Base-by-base conservation (phyloP, 1,140 invertebrate species). In the Eufriesea mexicana region DNA sequence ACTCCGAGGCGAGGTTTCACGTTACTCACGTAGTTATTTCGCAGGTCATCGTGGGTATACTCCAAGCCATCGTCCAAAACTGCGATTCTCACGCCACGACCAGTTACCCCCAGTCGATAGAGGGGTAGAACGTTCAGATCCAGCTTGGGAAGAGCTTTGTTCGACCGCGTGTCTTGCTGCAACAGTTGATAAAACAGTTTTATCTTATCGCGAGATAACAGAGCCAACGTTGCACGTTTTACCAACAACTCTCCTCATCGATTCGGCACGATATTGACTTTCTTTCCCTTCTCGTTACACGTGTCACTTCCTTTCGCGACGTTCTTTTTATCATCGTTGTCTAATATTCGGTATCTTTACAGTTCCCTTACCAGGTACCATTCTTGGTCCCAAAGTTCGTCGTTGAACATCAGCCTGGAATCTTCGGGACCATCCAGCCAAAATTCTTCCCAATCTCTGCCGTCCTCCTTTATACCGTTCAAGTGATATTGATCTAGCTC, bases 61-160 rank as follows among this genome's bases (percentile, higher is more conserved):
- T 98, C 97, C 16, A 98, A 93, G 14, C 97, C 98, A 94, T 99
- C 98, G 92, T 99, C 98, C 12, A 99, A 94, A 73, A 99, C 96
- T 1, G 96, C 96, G 2, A 99, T 96, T 23, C 96, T 96, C 1
- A 99, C 95, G 10, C 97, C 97, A 87, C 95, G 95, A 20, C 98
- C 98, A 5, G 97, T 98, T 90, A 96, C 95, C 20, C 97, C 97
- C 92, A 96, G 95, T 86, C 93, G 93, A 95, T 98, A 99, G 5
- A 98, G 97, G 1, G 97, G 96, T 35, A 98, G 91, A 12, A 97
- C 96, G 89, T 97, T 96, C 28, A 98, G 93, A 91, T 98, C 96
- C 25, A 97, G 91, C 82, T 96, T 95, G 1, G 96, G 96, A 62
- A 97, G 90, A 72, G 95, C 93, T 18, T 91, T 84, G 55, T 91